Evolutionary conservation across 2,888 invertebrate species (phyloP), one percentile per base, ranked within the genome.

Genomic region (Amitus sp.): DNA sequence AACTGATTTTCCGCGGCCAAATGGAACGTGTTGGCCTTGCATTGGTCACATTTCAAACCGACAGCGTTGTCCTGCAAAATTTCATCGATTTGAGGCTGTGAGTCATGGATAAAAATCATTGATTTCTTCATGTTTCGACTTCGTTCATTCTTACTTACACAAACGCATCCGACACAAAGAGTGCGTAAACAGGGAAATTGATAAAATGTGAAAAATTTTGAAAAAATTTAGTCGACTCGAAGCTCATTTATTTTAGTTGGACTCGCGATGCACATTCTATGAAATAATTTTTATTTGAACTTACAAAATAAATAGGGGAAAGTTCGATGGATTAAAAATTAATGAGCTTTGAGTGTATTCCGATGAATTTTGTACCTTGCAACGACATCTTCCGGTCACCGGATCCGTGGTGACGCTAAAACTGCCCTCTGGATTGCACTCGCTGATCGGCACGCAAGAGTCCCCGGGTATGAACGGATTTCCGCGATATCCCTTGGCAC

Each of bases 31-130:
- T 91, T 89, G 12, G 89, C 84, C 82, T 90, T 90, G 84, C 98
- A 98, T 80, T 90, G 88, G 79, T 94, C 91, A 83, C 98, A 98
- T 75, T 86, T 88, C 5, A 88, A 85, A 54, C 98, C 98, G 73
- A 88, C 88, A 1, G 91, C 92, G 74, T 90, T 88, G 46, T 84
- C 82, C 87, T 91, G 74, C 33, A 69, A 79, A 82, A 2, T 53
- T 20, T 23, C 15, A 23, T 37, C n/a, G n/a, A 37, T 33, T 62
- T 60, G 54, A n/a, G n/a, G n/a, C n/a, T n/a, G n/a, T n/a, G n/a
- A n/a, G n/a, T n/a, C n/a, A n/a, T n/a, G n/a, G n/a, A n/a, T n/a
- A n/a, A n/a, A n/a, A n/a, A n/a, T n/a, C n/a, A n/a, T n/a, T n/a
- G n/a, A n/a, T n/a, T 33, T 50, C 39, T 45, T 20, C 45, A 53